Base-by-base conservation (phyloP, 2,113 vertebrate genomes). In the Mus musculus region DNA sequence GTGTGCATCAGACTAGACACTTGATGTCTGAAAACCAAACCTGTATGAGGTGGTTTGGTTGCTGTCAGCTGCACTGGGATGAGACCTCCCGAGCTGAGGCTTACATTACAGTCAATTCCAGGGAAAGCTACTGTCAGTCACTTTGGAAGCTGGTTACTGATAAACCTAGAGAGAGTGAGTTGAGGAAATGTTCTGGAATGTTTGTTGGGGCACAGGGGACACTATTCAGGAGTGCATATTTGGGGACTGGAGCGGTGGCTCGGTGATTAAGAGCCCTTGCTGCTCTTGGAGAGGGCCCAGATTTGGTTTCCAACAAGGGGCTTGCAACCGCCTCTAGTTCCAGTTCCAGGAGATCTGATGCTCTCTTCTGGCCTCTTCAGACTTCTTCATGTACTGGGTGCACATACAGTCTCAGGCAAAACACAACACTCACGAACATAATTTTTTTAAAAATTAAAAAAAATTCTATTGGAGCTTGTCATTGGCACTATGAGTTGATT, bases 141-240 rank as follows among this genome's bases (percentile, higher is more conserved):
- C 69, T 95, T 78, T 88, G 46, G 82, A 88, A 88, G 67, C 61
- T n/a, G 14, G 77, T 39, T 89, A 81, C 73, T 89, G 65, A 80
- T 89, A 87, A 65, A 49, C 49, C 49, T 82, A 72, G 67, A 63
- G 75, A 69, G 78, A 88, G 54, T 61, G 67, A 86, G 17, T 46
- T 67, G 17, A 42, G n/a, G 24, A 30, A 28, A 33, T 92, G 81
- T 92, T 90, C 85, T 36, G 86, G 63, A 7, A 26, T 28, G n/a
- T 24, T n/a, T n/a, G 36, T 13, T 61, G 12, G 36, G 56, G 54
- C 61, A 13, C n/a, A 20, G 26, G 42, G 6, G 71, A 0, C 72
- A 78, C 17, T 26, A 24, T 3, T 30, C 54, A 61, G 87, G 77
- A 81, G 33, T 42, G 61, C 7, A 0, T 6, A 12, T 30, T 11